Evolutionary conservation across 2,888 invertebrate species (phyloP).

Genomic region (Ochropacha duplaris): DNA sequence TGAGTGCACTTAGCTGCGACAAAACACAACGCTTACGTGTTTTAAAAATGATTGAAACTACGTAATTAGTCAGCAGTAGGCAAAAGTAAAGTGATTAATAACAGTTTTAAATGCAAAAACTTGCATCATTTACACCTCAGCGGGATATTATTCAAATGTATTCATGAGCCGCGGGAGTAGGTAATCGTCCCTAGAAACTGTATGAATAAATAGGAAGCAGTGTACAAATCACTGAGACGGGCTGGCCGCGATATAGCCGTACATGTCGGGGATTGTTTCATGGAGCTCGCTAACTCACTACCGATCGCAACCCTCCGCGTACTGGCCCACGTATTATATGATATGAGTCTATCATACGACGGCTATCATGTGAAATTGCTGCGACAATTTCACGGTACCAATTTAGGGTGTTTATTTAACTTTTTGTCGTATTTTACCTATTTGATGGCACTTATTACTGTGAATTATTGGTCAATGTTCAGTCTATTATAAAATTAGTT

Average conservation of each 20-base stretch:
- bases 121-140: constrained; percentile 78
- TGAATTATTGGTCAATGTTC: too few relatives aligned
- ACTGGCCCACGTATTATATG: constrained; percentile 12
- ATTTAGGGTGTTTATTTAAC: background rate
- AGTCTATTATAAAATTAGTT: too few relatives aligned
- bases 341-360: constrained; percentile 20
- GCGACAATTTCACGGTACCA: background rate
- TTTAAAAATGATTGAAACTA: constrained; percentile 19
- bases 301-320: constrained; percentile 20
- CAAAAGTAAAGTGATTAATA: constrained; percentile 68
- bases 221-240: constrained; percentile 68
- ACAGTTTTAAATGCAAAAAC: constrained; percentile 76
- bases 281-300: constrained; percentile 26
- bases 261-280: constrained; percentile 31
- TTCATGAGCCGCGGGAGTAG: constrained; percentile 73
- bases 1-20: constrained; percentile 18
- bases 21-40: constrained; percentile 23
- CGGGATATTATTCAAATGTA: constrained; percentile 77
- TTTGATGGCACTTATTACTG: too few relatives aligned
- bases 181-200: constrained; percentile 75
- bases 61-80: constrained; percentile 52
- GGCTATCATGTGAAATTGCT: background rate
- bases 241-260: constrained; percentile 39
- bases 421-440: too few relatives aligned
- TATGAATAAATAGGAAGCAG: constrained; percentile 77